phyloP scores from a whole-genome alignment of 2,113 vertebrate genomes.

The Zootoca vivipara region DNA sequence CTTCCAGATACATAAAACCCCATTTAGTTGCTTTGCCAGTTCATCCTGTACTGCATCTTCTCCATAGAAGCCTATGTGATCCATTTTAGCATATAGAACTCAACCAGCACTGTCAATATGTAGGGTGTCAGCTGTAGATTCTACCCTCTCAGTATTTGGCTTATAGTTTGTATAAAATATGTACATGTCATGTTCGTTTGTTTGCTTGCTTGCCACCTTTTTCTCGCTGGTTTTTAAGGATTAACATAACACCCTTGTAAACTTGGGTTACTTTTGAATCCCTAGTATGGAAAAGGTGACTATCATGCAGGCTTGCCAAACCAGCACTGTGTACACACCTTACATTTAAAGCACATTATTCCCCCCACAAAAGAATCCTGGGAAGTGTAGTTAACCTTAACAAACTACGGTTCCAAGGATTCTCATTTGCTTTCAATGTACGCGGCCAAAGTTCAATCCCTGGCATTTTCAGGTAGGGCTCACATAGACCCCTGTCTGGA shows the following conservation, averaged over 20 bases:
- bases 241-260: not conserved
- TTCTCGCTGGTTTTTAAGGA: not conserved
- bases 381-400: no score
- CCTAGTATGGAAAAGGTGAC: not conserved
- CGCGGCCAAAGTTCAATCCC: no score
- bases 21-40: constrained; percentile 43
- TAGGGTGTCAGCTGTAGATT: not conserved
- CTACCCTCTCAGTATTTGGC: constrained; percentile 33
- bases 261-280: not conserved
- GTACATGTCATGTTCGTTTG: constrained; percentile 35
- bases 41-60: not conserved
- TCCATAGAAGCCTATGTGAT: not conserved
- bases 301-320: not conserved
- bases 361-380: no score
- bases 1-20: constrained; percentile 41
- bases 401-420: no score
- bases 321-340: not conserved
- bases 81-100: not conserved
- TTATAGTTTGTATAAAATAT: constrained; percentile 50
- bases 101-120: not conserved
- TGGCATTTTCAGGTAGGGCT: no score
- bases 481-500: not conserved
- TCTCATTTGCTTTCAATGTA: no score
- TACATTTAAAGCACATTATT: not conserved
- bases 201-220: not conserved